A percentile compares a stretch with the other conserved stretches of the same genome.
Evolutionary conservation across 2,797 vertebrate species (phyloP).

Genomic region (Enteromius radiatus): DNA sequence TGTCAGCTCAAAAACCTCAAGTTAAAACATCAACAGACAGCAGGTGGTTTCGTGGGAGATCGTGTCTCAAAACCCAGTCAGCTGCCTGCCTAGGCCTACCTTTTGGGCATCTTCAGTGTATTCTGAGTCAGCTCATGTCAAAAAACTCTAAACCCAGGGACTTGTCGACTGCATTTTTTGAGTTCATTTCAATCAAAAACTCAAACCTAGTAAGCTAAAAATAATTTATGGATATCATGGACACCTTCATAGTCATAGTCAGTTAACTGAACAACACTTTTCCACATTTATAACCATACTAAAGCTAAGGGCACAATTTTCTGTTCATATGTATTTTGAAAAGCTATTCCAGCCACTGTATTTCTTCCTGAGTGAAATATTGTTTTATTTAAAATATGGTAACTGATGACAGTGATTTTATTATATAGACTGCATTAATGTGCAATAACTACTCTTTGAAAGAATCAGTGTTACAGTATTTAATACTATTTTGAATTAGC

Average conservation of each 20-base stretch:
- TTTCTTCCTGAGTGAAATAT: neutral
- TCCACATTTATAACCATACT: neutral
- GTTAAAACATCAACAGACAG: neutral
- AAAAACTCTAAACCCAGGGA: neutral
- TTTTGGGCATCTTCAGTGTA: neutral
- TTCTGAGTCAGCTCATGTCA: neutral
- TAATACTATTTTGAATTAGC: neutral
- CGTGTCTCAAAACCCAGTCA: neutral
- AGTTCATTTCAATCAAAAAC: neutral
- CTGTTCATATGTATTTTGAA: neutral
- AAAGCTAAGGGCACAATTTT: neutral
- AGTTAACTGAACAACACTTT: neutral
- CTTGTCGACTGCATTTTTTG: neutral
- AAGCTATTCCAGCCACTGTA: neutral
- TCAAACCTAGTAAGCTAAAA: neutral
- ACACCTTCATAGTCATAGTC: neutral
- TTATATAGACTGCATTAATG: neutral
- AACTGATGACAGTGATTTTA: neutral
- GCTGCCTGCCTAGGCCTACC: neutral
- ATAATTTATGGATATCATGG: neutral
- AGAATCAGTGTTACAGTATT: neutral
- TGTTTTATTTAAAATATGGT: neutral
- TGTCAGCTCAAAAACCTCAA: neutral
- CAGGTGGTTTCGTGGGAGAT: too few relatives aligned
- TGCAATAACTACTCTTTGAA: neutral